These are phyloP conservation scores for Caenorhabditis becei DNA, from an alignment of 2,888 invertebrate species.

Conservation along the genomic window DNA sequence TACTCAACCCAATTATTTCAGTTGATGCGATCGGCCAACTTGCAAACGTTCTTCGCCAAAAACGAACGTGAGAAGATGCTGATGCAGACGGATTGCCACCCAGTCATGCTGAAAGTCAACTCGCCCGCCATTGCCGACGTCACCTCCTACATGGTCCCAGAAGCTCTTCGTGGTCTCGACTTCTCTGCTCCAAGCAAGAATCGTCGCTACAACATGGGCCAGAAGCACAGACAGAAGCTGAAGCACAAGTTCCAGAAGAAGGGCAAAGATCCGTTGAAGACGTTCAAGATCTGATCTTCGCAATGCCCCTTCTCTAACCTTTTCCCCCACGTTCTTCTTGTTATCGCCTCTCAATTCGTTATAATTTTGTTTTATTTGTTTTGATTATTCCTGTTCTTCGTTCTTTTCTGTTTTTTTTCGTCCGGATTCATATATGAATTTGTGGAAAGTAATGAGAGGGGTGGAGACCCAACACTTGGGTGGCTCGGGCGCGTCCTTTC, in stretches of 20 bases:
- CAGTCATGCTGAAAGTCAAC: conserved; percentile 73
- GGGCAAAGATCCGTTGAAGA: conserved; percentile 72
- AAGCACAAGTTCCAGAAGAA: conserved; percentile 72
- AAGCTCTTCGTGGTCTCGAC: conserved; percentile 76
- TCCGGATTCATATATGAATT: neutral
- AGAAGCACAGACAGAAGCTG: conserved; percentile 63
- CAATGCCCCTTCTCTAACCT: conserved; percentile 21
- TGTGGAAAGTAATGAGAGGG: neutral
- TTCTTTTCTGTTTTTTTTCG: conserved; percentile 5
- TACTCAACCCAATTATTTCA: conserved; percentile 15
- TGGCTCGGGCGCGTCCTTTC: neutral
- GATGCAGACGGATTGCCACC: conserved; percentile 77
- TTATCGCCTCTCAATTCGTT: neutral
- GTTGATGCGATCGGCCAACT: conserved; percentile 68
- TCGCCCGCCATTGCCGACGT: conserved; percentile 79
- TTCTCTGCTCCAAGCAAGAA: conserved; percentile 55
- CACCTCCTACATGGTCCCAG: conserved; percentile 80
- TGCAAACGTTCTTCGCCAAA: conserved; percentile 74
- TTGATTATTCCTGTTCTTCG: neutral
- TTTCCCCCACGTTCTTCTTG: conserved; percentile 12
- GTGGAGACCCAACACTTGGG: neutral
- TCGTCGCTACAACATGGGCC: conserved; percentile 62
- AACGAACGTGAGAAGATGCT: conserved; percentile 78
- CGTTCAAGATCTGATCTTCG: conserved; percentile 70
- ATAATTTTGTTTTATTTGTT: neutral